phyloP scores from a whole-genome alignment of 2,888 invertebrate genomes.

The Protodeltote pygarga region DNA sequence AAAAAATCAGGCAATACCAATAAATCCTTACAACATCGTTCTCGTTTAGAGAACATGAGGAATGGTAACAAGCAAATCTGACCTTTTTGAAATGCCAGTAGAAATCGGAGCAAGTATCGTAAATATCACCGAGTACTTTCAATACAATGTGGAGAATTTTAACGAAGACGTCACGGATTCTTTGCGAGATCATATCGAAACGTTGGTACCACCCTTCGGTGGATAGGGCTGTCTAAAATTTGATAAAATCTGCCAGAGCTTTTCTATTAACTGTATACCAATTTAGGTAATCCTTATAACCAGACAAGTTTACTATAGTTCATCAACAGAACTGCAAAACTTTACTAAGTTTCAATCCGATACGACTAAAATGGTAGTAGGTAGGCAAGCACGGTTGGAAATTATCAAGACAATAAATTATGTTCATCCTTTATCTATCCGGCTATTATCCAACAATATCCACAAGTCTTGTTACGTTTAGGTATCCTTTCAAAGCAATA shows the following conservation, averaged over 20 bases:
- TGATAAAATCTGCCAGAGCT: too few species aligned
- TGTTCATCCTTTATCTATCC: too few species aligned
- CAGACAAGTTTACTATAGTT: too few species aligned
- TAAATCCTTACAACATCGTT: conserved; percentile 31
- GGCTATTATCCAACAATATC: too few species aligned
- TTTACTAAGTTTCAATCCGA: too few species aligned
- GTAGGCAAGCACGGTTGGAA: too few species aligned
- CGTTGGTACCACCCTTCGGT: conserved; percentile 1
- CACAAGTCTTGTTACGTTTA: too few species aligned
- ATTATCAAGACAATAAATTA: too few species aligned
- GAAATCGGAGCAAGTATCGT: conserved; percentile 25
- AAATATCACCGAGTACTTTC: conserved; percentile 34
- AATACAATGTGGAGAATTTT: conserved; percentile 47
- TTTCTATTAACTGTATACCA: too few species aligned
- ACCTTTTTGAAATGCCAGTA: conserved; percentile 54
- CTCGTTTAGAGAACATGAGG: conserved; percentile 30
- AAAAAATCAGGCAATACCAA: conserved; percentile 2
- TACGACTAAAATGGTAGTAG: too few species aligned
- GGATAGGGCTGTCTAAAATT: conserved; percentile 18
- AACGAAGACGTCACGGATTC: conserved; percentile 51
- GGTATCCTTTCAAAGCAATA: too few species aligned
- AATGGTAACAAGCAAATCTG: conserved; percentile 27
- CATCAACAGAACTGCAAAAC: too few species aligned
- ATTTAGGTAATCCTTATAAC: conserved; percentile 10
- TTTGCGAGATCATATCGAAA: conserved; percentile 34